These are phyloP conservation scores for Heptranchias perlo DNA, from an alignment of 2,113 vertebrate genomes.

Conservation along the genomic window DNA sequence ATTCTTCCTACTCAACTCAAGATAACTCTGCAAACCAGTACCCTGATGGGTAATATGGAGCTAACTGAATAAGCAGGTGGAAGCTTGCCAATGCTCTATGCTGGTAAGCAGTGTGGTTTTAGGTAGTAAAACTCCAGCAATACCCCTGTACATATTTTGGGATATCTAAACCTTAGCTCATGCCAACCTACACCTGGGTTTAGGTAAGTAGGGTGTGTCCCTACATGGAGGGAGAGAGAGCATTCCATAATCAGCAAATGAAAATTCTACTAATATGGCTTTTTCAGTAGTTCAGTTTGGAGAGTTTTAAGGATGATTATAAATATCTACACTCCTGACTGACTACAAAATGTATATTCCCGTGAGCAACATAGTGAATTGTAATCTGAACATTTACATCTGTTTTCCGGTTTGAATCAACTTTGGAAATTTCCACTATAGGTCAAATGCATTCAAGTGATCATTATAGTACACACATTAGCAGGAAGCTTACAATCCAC, in stretches of 20 bases:
- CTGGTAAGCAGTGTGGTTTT: not conserved
- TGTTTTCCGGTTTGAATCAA: not conserved
- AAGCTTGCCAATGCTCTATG: not conserved
- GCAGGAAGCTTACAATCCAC: not conserved
- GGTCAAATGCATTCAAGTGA: not conserved
- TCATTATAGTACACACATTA: not conserved
- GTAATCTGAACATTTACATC: conserved; percentile 1
- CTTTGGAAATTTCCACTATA: not conserved
- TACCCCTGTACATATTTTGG: not conserved
- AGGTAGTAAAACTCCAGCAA: not conserved
- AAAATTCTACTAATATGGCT: not conserved
- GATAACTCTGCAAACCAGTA: not conserved
- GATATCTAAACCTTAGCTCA: not conserved
- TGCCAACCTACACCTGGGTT: not conserved
- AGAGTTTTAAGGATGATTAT: not conserved
- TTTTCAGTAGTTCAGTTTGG: not conserved
- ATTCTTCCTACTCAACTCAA: not conserved
- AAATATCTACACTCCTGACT: not conserved
- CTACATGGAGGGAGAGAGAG: not conserved
- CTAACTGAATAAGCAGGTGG: not conserved
- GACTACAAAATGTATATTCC: not conserved
- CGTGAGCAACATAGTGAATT: not conserved
- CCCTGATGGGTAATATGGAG: not conserved
- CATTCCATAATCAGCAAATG: not conserved
- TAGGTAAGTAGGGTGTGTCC: not conserved